Base-by-base conservation (phyloP, 1,140 invertebrate genomes). In the Vanessa tameamea region DNA sequence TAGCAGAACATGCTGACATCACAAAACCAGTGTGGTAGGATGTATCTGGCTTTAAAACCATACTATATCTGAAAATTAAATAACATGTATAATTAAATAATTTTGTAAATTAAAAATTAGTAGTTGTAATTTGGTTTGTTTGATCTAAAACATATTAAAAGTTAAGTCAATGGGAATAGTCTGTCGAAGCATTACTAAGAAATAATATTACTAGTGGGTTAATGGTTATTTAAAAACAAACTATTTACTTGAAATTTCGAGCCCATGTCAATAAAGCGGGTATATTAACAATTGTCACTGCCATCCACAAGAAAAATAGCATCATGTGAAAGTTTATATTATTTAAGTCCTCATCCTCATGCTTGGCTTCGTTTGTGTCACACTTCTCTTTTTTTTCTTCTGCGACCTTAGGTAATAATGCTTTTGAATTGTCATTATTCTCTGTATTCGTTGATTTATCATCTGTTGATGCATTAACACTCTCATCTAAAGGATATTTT, bases 241-340 rank as follows among this genome's bases (percentile, higher is more conserved):
- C 76, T 57, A 93, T 93, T 92, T 90, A 95, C 95, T 94, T 94
- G 69, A 94, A 95, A 87, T 94, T 95, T 72, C 94, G 93, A 1
- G 95, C 93, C 95, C 95, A 95, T 8, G 94, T 95, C 47, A 95
- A 76, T 14, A 94, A 84, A 23, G 93, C 89, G 3, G 95, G 94
- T 8, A 94, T 76, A 85, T 94, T 95, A 3, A 95, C 83, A 16
- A 93, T 70, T 8, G 94, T 89, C 4, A 94, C 89, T 61, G 92
- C 73, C 47, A 93, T 77, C 84, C 95, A 94, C 80, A 95, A 77
- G n/a, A 94, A 91, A 73, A 95, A 94, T 77, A 95, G 77, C 67
- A 93, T 94, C 76, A 95, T 91, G 79, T 95, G 95, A 78, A 95
- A 95, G 74, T 94, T 93, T 70, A 95, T 89, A 69, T 89, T 89